Evolutionary conservation across 2,888 invertebrate species (phyloP).

Genomic region (Hydrotaea cyrtoneurina): DNA sequence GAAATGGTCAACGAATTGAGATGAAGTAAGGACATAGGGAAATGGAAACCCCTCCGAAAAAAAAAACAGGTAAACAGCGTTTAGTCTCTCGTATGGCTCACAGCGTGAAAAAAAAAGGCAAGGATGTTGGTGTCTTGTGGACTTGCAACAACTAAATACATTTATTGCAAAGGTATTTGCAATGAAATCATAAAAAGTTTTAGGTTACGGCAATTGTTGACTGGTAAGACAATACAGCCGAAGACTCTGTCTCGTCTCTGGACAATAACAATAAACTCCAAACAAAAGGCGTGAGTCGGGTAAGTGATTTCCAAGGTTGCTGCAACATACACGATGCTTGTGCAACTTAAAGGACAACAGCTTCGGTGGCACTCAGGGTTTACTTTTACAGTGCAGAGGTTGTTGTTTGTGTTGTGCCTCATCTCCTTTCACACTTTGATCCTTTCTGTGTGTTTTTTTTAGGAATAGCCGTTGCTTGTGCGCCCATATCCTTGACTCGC

Average conservation of each 20-base stretch:
- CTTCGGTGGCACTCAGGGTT: too few species aligned
- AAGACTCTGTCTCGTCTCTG: neutral
- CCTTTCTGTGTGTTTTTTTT: neutral
- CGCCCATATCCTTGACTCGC: neutral
- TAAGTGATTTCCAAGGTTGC: constrained; percentile 51
- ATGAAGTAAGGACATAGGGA: neutral
- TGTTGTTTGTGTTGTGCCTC: constrained; percentile 10
- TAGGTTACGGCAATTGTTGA: constrained; percentile 5
- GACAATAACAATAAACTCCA: constrained; percentile 40
- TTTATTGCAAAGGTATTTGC: neutral
- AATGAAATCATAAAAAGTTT: too few species aligned
- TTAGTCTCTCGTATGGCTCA: neutral
- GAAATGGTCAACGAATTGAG: neutral
- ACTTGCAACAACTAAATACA: neutral
- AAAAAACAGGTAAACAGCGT: constrained; percentile 20
- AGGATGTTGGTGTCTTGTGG: neutral
- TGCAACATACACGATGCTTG: neutral
- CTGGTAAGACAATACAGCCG: neutral
- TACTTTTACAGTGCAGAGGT: neutral
- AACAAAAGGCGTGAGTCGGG: constrained; percentile 54
- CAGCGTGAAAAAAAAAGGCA: neutral
- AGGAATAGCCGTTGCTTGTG: too few species aligned
- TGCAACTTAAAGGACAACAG: neutral
- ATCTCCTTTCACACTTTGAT: constrained; percentile 11
- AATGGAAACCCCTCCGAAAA: constrained; percentile 3